A percentile compares a stretch with the other conserved stretches of the same genome.
Conservation (phyloP, 1,140 invertebrate genomes). For the Pseudomyrmex gracilis region DNA sequence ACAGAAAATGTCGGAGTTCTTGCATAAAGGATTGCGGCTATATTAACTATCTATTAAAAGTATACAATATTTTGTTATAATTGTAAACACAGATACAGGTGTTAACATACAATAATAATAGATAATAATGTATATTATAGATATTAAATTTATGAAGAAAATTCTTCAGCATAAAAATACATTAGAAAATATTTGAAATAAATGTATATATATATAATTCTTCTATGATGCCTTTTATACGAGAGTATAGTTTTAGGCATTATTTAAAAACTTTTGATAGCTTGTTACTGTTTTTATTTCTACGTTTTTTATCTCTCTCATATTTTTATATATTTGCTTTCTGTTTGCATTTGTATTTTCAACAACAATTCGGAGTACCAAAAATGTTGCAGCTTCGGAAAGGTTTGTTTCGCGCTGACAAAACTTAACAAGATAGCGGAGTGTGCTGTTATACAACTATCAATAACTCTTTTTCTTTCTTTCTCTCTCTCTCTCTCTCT, state of each 20-base stretch:
- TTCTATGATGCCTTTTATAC: background rate
- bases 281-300: slow-evolving; percentile 40
- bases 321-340: slow-evolving; percentile 26
- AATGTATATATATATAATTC: too few relatives aligned
- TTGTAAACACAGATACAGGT: too few relatives aligned
- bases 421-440: slow-evolving; percentile 21
- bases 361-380: slow-evolving; percentile 26
- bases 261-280: background rate
- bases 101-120: too few relatives aligned
- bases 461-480: slow-evolving; percentile 37
- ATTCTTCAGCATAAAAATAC: too few relatives aligned
- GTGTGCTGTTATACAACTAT: slow-evolving; percentile 34
- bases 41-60: slow-evolving; percentile 30
- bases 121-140: too few relatives aligned
- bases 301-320: background rate
- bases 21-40: slow-evolving; percentile 3
- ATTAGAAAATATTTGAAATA: too few relatives aligned
- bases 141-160: background rate
- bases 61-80: slow-evolving; percentile 14
- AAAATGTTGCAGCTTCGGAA: slow-evolving; percentile 35
- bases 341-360: slow-evolving; percentile 22
- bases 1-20: background rate
- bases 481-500: too few relatives aligned
- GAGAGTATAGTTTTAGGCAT: slow-evolving; percentile 6
- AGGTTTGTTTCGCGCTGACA: slow-evolving; percentile 4